phyloP scores from a whole-genome alignment of 1,140 invertebrate species.

The Ceratina australensis region DNA sequence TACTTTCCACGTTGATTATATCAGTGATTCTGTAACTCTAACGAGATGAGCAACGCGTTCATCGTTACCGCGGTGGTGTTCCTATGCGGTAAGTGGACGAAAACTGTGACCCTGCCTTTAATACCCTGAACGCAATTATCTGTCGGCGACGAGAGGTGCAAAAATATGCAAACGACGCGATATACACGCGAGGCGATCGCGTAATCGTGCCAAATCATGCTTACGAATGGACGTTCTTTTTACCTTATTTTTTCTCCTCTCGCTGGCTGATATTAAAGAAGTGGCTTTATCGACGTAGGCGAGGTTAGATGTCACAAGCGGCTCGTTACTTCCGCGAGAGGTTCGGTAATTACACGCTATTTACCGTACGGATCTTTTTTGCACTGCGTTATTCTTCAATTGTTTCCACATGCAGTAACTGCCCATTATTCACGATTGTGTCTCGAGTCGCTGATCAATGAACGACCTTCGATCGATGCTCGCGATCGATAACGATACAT shows the following conservation, averaged over 20 bases:
- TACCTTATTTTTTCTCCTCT: too few species aligned
- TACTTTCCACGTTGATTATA: neutral
- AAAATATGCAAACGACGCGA: neutral
- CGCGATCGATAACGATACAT: neutral
- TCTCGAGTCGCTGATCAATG: neutral
- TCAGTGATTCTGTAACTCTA: too few species aligned
- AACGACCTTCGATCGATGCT: slow-evolving; percentile 2
- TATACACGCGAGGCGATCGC: neutral
- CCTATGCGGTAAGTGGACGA: slow-evolving; percentile 47
- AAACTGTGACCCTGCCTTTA: too few species aligned
- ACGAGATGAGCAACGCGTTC: slow-evolving; percentile 24
- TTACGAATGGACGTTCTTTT: neutral
- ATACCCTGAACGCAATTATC: neutral
- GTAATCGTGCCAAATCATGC: neutral
- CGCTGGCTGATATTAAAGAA: neutral
- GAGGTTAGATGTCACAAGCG: neutral
- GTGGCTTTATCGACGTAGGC: neutral
- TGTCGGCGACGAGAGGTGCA: neutral
- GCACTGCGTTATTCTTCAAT: neutral
- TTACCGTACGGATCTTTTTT: neutral
- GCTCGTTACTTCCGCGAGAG: neutral
- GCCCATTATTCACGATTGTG: neutral
- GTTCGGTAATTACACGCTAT: too few species aligned
- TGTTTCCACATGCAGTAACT: neutral
- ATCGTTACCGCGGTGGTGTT: slow-evolving; percentile 16